phyloP scores from a whole-genome alignment of 2,113 vertebrate species.

The Odocoileus virginianus region DNA sequence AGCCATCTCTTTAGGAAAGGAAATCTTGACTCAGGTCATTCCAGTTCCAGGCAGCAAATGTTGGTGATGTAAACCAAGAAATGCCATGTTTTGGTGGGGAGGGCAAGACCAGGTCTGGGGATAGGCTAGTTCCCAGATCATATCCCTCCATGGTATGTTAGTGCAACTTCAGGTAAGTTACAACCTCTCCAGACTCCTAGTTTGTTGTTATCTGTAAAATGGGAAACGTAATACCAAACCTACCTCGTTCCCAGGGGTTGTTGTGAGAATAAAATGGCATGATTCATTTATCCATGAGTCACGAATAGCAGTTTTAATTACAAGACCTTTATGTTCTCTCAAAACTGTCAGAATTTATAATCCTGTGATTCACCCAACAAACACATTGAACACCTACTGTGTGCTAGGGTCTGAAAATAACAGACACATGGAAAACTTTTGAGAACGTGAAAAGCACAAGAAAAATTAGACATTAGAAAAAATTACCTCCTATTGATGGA shows the following conservation, averaged over 20 bases:
- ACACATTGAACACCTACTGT: constrained; percentile 53
- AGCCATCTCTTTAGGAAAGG: constrained; percentile 19
- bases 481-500: not conserved
- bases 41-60: not conserved
- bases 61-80: not conserved
- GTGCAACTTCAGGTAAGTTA: constrained; percentile 8
- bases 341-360: constrained; percentile 33
- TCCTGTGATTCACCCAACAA: constrained; percentile 36
- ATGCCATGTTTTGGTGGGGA: not conserved
- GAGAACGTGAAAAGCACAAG: constrained; percentile 5
- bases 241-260: constrained; percentile 18
- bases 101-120: not conserved
- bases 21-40: not conserved
- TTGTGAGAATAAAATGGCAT: constrained; percentile 51
- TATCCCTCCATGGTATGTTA: not conserved
- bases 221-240: constrained; percentile 30
- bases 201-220: constrained; percentile 50
- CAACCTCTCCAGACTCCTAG: not conserved
- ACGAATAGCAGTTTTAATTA: constrained; percentile 53
- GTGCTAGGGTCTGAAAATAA: constrained; percentile 22
- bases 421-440: constrained; percentile 8
- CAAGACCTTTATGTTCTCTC: constrained; percentile 28
- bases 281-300: constrained; percentile 65
- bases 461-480: constrained; percentile 24
- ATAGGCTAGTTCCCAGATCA: not conserved